These are phyloP conservation scores for Congeria kusceri DNA, from an alignment of 2,888 invertebrate species.

Conservation along the genomic window DNA sequence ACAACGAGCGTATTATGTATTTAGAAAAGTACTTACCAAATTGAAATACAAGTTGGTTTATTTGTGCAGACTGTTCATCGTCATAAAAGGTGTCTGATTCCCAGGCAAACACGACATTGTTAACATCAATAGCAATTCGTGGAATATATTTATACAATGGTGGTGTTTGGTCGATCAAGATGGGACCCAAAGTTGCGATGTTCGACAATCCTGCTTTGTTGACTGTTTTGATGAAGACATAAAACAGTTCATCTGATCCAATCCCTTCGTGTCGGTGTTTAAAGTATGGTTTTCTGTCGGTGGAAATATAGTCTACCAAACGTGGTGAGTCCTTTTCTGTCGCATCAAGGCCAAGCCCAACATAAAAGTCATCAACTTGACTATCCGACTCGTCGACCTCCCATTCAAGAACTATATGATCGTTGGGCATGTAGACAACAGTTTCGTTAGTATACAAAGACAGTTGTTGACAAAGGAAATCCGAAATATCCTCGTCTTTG, in stretches of 20 bases:
- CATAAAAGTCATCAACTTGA: conserved; percentile 57
- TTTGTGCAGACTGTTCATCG: conserved; percentile 55
- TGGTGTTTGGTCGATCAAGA: conserved; percentile 56
- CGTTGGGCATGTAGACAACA: conserved; percentile 57
- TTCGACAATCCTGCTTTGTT: conserved; percentile 64
- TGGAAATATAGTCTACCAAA: conserved; percentile 48
- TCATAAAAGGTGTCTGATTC: conserved; percentile 55
- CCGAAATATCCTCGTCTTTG: conserved; percentile 16
- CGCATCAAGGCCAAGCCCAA: conserved; percentile 57
- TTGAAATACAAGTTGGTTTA: conserved; percentile 42
- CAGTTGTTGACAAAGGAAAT: conserved; percentile 27
- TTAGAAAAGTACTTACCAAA: conserved; percentile 38
- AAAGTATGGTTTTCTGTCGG: conserved; percentile 41
- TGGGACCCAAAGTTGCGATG: conserved; percentile 56
- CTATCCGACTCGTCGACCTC: conserved; percentile 52
- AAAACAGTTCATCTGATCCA: conserved; percentile 50
- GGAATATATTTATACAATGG: conserved; percentile 44
- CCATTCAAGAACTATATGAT: conserved; percentile 60
- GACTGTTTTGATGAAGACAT: conserved; percentile 54
- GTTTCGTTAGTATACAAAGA: conserved; percentile 4
- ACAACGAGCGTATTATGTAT: too few species aligned
- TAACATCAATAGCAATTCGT: conserved; percentile 25
- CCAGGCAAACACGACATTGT: conserved; percentile 51
- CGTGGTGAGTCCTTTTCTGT: conserved; percentile 37
- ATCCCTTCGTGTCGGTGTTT: conserved; percentile 54